Evolutionary conservation across 2,113 vertebrate genomes (phyloP), one percentile per base, ranked within the genome.

Genomic region (Asarcornis scutulata): DNA sequence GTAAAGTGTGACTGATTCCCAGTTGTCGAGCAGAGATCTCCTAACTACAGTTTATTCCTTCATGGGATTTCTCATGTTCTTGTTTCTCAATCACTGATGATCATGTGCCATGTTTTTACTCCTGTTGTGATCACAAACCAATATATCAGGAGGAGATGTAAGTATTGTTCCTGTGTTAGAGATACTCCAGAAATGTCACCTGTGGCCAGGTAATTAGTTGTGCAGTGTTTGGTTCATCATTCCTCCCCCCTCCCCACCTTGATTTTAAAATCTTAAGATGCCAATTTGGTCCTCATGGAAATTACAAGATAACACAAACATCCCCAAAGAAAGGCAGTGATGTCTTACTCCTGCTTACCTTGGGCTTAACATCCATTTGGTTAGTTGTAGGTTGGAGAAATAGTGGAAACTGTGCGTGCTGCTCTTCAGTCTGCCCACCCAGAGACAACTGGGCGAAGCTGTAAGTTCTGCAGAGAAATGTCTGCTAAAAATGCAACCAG

Each of bases 401-500:
- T 58, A 3, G 14, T 77, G 27, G 6, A 67, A 17, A 31, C 56
- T 74, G 40, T 67, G 23, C 20, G 5, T 34, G 32, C 53, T 79
- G 16, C 40, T 62, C 32, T 64, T n/a, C 32, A 17, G 25, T 26
- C 34, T 71, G 44, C 60, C 23, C 5, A 5, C 40, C 10, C 29
- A 50, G 66, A 46, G 42, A 29, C 16, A 77, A 9, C 36, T 88
- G 38, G 75, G 34, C 17, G 26, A 44, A 66, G 48, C 13, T 1
- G 31, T n/a, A 59, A 58, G 32, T 32, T 74, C 34, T 80, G 62
- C 31, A 59, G 59, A 50, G 16, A 90, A 64, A n/a, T 9, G 67
- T 29, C 29, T 81, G 42, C 59, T 74, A 86, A 83, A 71, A 91
- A 91, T 40, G n/a, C 75, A 76, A 18, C 83, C 46, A 69, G 63